Conservation (phyloP, 2,113 vertebrate species). For the Tyto alba region DNA sequence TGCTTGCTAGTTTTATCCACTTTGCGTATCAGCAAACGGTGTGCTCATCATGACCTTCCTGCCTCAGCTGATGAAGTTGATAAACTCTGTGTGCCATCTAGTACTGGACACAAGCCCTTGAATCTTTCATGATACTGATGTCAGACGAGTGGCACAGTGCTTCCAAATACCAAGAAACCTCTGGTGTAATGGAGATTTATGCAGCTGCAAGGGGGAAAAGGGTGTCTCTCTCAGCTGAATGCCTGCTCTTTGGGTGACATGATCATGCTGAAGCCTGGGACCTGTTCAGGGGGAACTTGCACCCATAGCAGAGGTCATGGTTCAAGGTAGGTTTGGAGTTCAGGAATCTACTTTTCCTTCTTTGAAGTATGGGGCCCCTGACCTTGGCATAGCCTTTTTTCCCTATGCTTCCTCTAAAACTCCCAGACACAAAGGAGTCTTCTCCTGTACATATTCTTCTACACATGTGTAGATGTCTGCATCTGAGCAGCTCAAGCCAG, state of each 20-base stretch:
- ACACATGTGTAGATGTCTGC: accelerated
- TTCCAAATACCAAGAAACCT: neutral
- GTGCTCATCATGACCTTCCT: neutral
- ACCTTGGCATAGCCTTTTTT: neutral
- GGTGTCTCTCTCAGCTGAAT: neutral
- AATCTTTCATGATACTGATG: neutral
- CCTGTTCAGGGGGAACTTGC: neutral
- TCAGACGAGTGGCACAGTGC: neutral
- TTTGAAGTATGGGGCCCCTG: neutral
- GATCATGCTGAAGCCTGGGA: neutral
- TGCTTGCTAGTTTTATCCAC: neutral
- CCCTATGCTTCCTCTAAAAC: neutral
- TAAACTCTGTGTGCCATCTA: neutral
- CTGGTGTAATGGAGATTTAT: neutral
- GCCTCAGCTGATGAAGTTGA: neutral
- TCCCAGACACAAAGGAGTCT: neutral
- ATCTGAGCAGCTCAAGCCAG: neutral
- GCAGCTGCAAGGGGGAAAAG: neutral
- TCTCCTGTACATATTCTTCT: too few species aligned
- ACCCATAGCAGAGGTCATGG: neutral
- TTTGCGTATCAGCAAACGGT: neutral
- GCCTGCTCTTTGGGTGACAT: neutral
- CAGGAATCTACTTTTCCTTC: neutral
- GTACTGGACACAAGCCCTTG: neutral
- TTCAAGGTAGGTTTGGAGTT: neutral